phyloP scores from a whole-genome alignment of 2,888 invertebrate species.

The Ectemnius cavifrons region DNA sequence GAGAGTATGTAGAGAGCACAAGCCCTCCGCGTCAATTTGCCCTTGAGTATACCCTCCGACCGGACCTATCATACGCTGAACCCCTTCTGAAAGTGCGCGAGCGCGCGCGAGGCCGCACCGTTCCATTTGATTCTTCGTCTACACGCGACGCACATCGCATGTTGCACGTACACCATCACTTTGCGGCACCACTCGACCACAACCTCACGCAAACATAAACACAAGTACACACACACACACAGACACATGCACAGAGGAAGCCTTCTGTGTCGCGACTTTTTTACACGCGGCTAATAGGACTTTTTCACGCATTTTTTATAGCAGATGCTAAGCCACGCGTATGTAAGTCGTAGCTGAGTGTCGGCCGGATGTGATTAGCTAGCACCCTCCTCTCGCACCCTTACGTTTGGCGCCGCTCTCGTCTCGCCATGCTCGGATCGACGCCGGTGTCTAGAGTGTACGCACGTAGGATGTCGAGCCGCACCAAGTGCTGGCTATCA shows the following conservation, averaged over 20 bases:
- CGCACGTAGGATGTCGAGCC: constrained; percentile 4
- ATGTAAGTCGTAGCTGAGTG: constrained; percentile 12
- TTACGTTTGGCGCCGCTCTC: background rate
- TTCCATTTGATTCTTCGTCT: background rate
- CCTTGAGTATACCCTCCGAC: constrained; percentile 59
- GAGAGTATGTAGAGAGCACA: constrained; percentile 51
- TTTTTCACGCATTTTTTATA: constrained; percentile 48
- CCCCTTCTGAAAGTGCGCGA: constrained; percentile 25
- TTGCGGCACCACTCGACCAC: constrained; percentile 1
- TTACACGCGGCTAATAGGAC: constrained; percentile 36
- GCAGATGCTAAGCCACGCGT: constrained; percentile 28
- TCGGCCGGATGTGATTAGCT: background rate
- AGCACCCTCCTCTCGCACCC: background rate
- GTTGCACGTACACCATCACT: background rate
- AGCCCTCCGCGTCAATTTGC: constrained; percentile 72
- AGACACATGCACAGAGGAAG: too few relatives aligned
- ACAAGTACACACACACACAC: too few relatives aligned
- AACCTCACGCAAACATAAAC: too few relatives aligned
- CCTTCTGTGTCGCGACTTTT: constrained; percentile 13
- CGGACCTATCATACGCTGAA: constrained; percentile 41
- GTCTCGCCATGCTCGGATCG: background rate
- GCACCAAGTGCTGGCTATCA: background rate
- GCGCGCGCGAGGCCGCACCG: background rate
- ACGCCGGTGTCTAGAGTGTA: background rate
- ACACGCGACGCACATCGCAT: constrained; percentile 1